Evolutionary conservation across 2,888 invertebrate species (phyloP).

Genomic region (Dorcus parallelipipedus): DNA sequence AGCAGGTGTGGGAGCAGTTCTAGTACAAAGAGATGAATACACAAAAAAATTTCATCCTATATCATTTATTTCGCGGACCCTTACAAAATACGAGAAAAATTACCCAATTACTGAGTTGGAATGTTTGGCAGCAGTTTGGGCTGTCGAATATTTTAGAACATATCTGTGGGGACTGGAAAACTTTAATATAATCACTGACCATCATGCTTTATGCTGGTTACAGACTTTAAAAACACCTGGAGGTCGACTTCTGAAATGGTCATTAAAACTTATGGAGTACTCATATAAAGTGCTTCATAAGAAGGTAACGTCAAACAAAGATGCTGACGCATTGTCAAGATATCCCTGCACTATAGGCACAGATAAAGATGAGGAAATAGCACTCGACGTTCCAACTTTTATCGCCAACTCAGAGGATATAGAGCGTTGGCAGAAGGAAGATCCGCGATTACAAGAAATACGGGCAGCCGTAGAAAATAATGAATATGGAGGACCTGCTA

Average conservation of each 20-base stretch:
- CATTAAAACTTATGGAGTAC: slow-evolving; percentile 21
- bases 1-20: slow-evolving; percentile 27
- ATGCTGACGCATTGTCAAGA: slow-evolving; percentile 13
- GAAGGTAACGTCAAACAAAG: slow-evolving; percentile 9
- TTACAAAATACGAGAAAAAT: slow-evolving; percentile 29
- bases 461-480: too few relatives aligned
- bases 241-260: slow-evolving; percentile 19
- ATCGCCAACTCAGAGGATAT: too few relatives aligned
- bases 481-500: too few relatives aligned
- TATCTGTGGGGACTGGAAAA: slow-evolving; percentile 3
- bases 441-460: not conserved
- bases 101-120: slow-evolving; percentile 43
- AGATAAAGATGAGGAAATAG: too few relatives aligned
- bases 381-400: too few relatives aligned
- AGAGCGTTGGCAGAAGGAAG: too few relatives aligned
- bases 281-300: slow-evolving; percentile 17
- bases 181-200: slow-evolving; percentile 7
- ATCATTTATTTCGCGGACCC: slow-evolving; percentile 11
- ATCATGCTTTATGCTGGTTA: slow-evolving; percentile 16
- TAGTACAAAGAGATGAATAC: slow-evolving; percentile 25
- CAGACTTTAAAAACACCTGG: slow-evolving; percentile 8
- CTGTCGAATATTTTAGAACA: slow-evolving; percentile 8
- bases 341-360: not conserved
- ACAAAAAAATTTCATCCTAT: not conserved
- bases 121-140: slow-evolving; percentile 29